Evolutionary conservation across 2,888 invertebrate species (phyloP).

Genomic region (Thecocarcelia acutangulata): DNA sequence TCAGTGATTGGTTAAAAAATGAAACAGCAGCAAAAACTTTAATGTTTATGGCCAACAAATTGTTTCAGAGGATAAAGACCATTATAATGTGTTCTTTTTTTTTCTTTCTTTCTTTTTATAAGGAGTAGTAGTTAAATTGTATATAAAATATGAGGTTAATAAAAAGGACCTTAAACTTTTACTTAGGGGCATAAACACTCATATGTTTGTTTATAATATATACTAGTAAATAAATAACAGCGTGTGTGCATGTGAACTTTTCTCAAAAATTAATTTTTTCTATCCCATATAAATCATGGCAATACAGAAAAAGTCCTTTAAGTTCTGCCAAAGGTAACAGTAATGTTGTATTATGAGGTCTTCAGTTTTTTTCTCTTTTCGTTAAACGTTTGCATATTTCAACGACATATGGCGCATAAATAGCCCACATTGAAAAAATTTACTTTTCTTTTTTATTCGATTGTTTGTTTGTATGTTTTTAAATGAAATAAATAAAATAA

Average conservation of each 20-base stretch:
- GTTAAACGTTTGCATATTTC: constrained; percentile 64
- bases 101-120: too few species aligned
- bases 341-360: constrained; percentile 52
- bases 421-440: constrained; percentile 61
- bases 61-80: constrained; percentile 76
- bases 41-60: constrained; percentile 76
- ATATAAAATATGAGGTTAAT: constrained; percentile 77
- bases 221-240: neutral
- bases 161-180: constrained; percentile 71
- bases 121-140: neutral
- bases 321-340: constrained; percentile 47
- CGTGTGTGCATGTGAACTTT: constrained; percentile 28
- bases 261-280: constrained; percentile 62
- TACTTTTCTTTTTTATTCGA: neutral
- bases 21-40: constrained; percentile 67
- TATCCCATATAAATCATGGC: constrained; percentile 63
- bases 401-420: constrained; percentile 67
- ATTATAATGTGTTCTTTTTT: constrained; percentile 15
- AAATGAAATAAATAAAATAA: constrained; percentile 21
- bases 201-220: constrained; percentile 62
- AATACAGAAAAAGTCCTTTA: constrained; percentile 48
- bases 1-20: constrained; percentile 44
- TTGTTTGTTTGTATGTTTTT: constrained; percentile 9
- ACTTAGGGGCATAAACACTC: constrained; percentile 70
- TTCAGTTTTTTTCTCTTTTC: constrained; percentile 18